phyloP scores from a whole-genome alignment of 1,140 invertebrate species.

The Eupeodes corollae region DNA sequence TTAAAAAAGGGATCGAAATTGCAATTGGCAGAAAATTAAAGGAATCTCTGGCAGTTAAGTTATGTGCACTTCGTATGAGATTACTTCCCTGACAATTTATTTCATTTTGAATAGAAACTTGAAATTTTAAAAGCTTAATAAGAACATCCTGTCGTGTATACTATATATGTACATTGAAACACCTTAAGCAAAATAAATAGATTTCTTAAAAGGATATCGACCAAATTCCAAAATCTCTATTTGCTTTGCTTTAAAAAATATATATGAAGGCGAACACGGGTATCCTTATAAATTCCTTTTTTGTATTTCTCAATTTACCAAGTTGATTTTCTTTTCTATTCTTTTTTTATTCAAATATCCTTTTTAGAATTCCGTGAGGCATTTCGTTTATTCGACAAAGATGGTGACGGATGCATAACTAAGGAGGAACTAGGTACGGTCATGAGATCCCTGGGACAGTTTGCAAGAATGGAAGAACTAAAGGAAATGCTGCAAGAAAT shows the following conservation, averaged over 20 bases:
- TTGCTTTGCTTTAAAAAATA: background rate
- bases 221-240: background rate
- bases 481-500: constrained; percentile 83
- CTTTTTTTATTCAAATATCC: background rate
- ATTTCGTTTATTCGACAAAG: constrained; percentile 80
- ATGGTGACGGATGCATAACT: constrained; percentile 77
- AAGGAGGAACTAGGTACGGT: constrained; percentile 75
- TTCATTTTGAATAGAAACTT: no score
- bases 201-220: background rate
- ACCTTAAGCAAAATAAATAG: background rate
- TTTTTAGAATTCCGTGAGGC: constrained; percentile 67
- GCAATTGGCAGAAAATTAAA: no score
- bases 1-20: no score
- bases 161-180: no score
- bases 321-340: background rate
- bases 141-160: no score
- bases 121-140: no score
- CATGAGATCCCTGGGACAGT: constrained; percentile 74
- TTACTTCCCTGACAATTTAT: no score
- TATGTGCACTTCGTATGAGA: no score
- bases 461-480: constrained; percentile 69
- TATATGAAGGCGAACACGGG: background rate
- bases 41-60: no score
- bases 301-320: constrained; percentile 6
- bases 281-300: background rate